Base-by-base conservation (phyloP, 2,797 vertebrate genomes). In the Otolemur crassicaudatus region DNA sequence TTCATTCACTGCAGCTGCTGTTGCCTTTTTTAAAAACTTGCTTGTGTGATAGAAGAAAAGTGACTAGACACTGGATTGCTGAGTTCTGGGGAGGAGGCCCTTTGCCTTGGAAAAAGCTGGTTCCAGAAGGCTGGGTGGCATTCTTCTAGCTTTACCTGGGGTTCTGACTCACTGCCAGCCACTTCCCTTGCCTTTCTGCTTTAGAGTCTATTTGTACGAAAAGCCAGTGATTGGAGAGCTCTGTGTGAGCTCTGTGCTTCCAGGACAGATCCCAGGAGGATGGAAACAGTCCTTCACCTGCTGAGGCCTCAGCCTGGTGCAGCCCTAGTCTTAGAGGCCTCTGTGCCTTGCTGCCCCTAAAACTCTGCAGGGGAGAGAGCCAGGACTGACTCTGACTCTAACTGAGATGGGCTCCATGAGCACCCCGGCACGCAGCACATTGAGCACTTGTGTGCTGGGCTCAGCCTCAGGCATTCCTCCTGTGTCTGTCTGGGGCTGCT, bases 1-100 rank as follows among this genome's bases (percentile, higher is more conserved):
- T 97, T 86, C 60, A 3, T 76, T 80, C 49, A 56, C 82, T 43
- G 58, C 67, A 91, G 92, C 95, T 91, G 95, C 72, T 60, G 56
- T 20, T 17, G 29, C 65, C 61, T 65, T 53, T 90, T 84, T 27
- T 1, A 29, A 95, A 85, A 87, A 65, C 84, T 58, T 8, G 16
- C 58, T 80, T n/a, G 76, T 79, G 72, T 60, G 1, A 65, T 49
- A 37, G 43, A 27, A 65, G 58, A 37, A 34, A 34, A 76, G 85
- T 49, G 61, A 49, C 73, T 10, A 72, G 86, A 25, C 9, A 3
- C 70, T 10, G 25, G 46, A 56, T 27, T 23, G 37, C 79, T 37
- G 13, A 56, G 19, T 7, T 22, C 49, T 0, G 5, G 65, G 65
- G 37, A 34, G 14, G 29, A 31, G 53, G 34, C 3, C 0, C 20